Conservation (phyloP, 2,113 vertebrate genomes). For the Pangasianodon gigas region DNA sequence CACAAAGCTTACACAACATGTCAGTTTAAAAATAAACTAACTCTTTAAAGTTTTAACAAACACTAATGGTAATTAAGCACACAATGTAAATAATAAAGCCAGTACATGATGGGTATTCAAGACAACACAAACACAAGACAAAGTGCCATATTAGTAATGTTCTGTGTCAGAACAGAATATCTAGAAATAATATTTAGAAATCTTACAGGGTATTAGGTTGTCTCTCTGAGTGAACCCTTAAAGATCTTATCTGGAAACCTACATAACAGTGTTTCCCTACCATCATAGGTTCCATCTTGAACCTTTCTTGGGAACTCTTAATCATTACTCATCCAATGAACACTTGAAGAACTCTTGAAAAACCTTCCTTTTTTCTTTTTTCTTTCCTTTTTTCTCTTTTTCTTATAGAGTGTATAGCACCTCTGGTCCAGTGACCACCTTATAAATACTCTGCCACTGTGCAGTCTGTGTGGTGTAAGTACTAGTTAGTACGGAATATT, state of each 20-base stretch:
- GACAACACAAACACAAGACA: not conserved
- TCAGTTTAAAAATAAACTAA: not conserved
- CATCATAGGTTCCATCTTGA: not conserved
- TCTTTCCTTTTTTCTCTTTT: not conserved
- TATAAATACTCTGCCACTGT: not conserved
- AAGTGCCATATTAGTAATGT: not conserved
- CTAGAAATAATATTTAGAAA: not conserved
- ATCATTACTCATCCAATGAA: not conserved
- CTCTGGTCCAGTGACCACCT: not conserved
- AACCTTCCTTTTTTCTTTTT: not conserved
- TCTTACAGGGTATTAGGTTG: not conserved
- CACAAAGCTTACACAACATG: not conserved
- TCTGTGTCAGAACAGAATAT: not conserved
- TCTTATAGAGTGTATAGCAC: not conserved
- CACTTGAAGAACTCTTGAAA: not conserved
- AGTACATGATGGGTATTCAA: not conserved
- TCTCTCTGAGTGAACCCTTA: not conserved
- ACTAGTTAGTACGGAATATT: not conserved
- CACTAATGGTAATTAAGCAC: not conserved
- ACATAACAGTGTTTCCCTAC: not conserved
- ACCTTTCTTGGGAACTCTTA: conserved; percentile 12
- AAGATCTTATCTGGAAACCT: not conserved
- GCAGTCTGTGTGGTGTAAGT: not conserved
- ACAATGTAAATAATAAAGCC: not conserved
- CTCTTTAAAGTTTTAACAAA: not conserved